Evolutionary conservation across 2,797 vertebrate genomes (phyloP).

Genomic region (Paratrypauchen microcephalus): DNA sequence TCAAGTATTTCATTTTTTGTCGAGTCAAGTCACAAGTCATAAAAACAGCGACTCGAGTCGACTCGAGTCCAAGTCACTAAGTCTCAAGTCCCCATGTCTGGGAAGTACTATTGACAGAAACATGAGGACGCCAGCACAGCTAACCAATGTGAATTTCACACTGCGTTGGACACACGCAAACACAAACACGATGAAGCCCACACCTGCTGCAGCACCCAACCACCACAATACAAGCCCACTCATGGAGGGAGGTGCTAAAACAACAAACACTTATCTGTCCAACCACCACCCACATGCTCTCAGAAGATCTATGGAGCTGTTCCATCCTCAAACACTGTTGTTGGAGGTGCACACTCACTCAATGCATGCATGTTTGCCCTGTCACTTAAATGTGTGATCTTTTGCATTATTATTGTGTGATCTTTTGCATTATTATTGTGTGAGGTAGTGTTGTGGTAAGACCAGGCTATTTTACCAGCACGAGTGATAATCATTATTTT

Average conservation of each 20-base stretch:
- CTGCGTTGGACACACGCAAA: background rate
- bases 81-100: too few relatives aligned
- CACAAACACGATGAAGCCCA: background rate
- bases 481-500: too few relatives aligned
- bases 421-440: background rate
- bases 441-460: too few relatives aligned
- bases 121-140: slow-evolving; percentile 3
- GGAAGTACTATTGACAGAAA: slow-evolving; percentile 9
- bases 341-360: background rate
- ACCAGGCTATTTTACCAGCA: too few relatives aligned
- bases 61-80: too few relatives aligned
- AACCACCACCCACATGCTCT: slow-evolving; percentile 20
- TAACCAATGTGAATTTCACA: slow-evolving; percentile 5
- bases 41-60: too few relatives aligned
- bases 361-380: background rate
- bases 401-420: background rate
- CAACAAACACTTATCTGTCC: slow-evolving; percentile 24
- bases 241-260: slow-evolving; percentile 4
- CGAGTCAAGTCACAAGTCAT: too few relatives aligned
- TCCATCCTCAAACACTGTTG: background rate
- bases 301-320: background rate
- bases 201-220: slow-evolving; percentile 23
- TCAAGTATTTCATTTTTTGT: too few relatives aligned
- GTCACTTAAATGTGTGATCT: background rate
- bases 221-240: slow-evolving; percentile 26